A percentile compares a stretch with the other conserved stretches of the same genome.
phyloP scores from a whole-genome alignment of 2,113 vertebrate genomes.

The Xenopus laevis region DNA sequence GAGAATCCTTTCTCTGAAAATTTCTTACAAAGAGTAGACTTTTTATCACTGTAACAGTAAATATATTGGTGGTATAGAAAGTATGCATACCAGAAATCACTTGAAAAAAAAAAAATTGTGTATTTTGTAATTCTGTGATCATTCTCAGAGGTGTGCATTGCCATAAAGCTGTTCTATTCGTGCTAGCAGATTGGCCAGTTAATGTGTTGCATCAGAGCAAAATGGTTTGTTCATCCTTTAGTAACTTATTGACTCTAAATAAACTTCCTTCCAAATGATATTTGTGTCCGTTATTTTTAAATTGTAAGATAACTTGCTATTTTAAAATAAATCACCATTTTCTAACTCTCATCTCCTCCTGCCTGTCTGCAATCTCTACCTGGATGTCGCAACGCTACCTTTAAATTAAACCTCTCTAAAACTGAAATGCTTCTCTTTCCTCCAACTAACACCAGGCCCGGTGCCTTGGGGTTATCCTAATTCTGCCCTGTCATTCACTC shows the following conservation, averaged over 20 bases:
- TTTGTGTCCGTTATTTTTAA: no score
- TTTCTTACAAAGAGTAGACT: neutral
- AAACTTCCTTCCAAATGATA: constrained; percentile 1
- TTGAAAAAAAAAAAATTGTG: neutral
- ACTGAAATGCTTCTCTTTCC: no score
- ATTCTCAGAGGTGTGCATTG: neutral
- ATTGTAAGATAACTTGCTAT: no score
- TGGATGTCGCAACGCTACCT: no score
- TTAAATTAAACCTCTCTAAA: no score
- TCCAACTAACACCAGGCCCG: no score
- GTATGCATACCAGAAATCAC: neutral
- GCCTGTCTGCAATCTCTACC: no score
- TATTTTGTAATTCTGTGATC: neutral
- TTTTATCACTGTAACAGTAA: neutral
- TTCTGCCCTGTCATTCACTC: no score
- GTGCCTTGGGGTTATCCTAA: no score
- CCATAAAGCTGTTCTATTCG: neutral
- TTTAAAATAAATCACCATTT: no score
- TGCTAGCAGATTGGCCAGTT: neutral
- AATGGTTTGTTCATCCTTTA: neutral
- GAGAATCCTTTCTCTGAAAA: neutral
- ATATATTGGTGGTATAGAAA: neutral
- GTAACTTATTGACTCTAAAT: constrained; percentile 17
- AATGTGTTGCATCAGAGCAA: neutral
- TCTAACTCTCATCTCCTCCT: no score